Base-by-base conservation (phyloP, 2,888 invertebrate species). In the Baronia brevicornis region DNA sequence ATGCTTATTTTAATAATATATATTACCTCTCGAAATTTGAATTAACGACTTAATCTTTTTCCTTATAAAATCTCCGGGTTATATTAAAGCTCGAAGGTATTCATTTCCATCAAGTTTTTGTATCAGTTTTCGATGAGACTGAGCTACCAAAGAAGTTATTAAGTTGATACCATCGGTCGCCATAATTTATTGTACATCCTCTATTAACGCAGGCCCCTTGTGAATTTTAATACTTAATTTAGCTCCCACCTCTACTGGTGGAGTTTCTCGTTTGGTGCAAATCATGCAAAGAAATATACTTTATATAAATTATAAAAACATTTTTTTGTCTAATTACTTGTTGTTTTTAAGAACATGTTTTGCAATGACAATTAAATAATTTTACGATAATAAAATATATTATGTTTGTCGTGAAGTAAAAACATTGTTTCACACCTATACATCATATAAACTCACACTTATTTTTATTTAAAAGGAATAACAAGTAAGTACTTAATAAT, bases 191-290 rank as follows among this genome's bases (percentile, higher is more conserved):
- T 51, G 51, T 51, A 46, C 49, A 45, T 54, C 60, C 58, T 54
- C 52, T 64, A 63, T 65, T 59, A 60, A 60, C 50, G 48, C 45
- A 40, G 49, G 50, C 41, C 46, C 56, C 56, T 67, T 57, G 64
- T 65, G 65, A 71, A 75, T 72, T 73, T 75, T 69, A 74, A 73
- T 74, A 68, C 68, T 66, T 57, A 61, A 69, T 68, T 67, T 60
- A 60, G 53, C 46, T 53, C 30, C 41, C 41, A 46, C 42, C 42
- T 51, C 44, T 46, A 51, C 36, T 12, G 24, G 31, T 22, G 23
- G 17, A 22, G n/a, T 18, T 10, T 20, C 12, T 18, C 29, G 27
- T 34, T 9, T 41, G 52, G 49, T 45, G n/a, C 28, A 58, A 53
- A 33, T 34, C 21, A 38, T 5, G 28, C 24, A 12, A 6, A 9